Evolutionary conservation across 2,888 invertebrate species (phyloP).

Genomic region (Sinhomidia bicolor): DNA sequence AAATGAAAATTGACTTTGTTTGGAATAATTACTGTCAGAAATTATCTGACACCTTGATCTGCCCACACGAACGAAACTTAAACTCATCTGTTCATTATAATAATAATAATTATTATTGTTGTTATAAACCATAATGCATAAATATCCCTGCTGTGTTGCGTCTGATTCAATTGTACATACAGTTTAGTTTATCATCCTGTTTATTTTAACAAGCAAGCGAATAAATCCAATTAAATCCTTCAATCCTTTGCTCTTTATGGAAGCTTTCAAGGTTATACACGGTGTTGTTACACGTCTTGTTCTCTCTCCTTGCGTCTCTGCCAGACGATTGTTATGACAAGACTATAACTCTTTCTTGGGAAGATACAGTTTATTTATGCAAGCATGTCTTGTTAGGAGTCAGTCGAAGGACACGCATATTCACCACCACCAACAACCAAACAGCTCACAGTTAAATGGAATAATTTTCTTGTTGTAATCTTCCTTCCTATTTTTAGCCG

Average conservation of each 20-base stretch:
- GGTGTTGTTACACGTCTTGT: not conserved
- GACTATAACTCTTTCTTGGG: not conserved
- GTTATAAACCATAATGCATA: not conserved
- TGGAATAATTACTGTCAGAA: slow-evolving; percentile 31
- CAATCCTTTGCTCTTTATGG: slow-evolving; percentile 29
- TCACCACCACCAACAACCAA: too few relatives aligned
- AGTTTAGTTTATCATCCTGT: not conserved
- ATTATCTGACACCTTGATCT: slow-evolving; percentile 40
- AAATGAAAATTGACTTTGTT: slow-evolving; percentile 7
- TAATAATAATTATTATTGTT: not conserved
- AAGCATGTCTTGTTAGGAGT: not conserved
- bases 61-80: not conserved
- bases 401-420: slow-evolving; percentile 7
- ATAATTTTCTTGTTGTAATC: not conserved
- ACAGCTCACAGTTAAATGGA: not conserved
- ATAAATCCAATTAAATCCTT: slow-evolving; percentile 28
- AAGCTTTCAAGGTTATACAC: slow-evolving; percentile 9
- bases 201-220: slow-evolving; percentile 31
- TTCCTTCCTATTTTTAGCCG: slow-evolving; percentile 30
- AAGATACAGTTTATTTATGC: slow-evolving; percentile 30
- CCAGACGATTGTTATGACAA: not conserved
- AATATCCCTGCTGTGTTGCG: not conserved
- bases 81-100: not conserved
- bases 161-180: not conserved
- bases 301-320: not conserved